A percentile compares a stretch with the other conserved stretches of the same genome.
Evolutionary conservation across 2,113 vertebrate species (phyloP).

Genomic region (Chinchilla lanigera): DNA sequence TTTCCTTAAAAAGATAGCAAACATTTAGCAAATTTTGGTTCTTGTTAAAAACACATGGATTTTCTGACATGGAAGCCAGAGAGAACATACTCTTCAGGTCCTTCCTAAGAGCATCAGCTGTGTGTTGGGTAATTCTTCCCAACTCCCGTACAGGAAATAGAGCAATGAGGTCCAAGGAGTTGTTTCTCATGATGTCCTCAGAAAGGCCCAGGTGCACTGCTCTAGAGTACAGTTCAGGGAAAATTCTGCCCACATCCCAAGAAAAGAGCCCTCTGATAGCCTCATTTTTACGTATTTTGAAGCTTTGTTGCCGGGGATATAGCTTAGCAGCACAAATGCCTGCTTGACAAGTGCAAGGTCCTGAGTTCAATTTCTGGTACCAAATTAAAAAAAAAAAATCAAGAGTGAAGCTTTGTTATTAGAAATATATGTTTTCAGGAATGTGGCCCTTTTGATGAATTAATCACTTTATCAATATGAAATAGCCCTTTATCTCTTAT

Average conservation of each 20-base stretch:
- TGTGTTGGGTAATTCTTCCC: not conserved
- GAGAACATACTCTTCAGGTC: not conserved
- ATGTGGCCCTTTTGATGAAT: not conserved
- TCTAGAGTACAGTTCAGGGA: not conserved
- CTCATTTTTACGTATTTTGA: not conserved
- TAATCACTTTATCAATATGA: not conserved
- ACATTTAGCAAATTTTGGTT: not conserved
- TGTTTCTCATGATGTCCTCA: not conserved
- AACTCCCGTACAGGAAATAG: not conserved
- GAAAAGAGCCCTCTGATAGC: not conserved
- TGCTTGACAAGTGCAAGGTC: too few species aligned
- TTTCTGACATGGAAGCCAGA: not conserved
- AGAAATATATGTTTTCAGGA: not conserved
- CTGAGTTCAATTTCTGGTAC: too few species aligned
- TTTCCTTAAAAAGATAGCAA: not conserved
- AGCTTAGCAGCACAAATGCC: too few species aligned
- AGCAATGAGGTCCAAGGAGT: not conserved
- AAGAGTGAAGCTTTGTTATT: not conserved
- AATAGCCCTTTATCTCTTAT: not conserved
- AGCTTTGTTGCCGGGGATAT: not conserved
- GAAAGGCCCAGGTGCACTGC: not conserved
- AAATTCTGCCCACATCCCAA: not conserved
- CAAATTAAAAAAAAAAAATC: too few species aligned
- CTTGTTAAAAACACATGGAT: not conserved
- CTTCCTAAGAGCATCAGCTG: not conserved